Evolutionary conservation across 2,888 invertebrate species (phyloP), one percentile per base, ranked within the genome.

Genomic region (Caenorhabditis sp.): DNA sequence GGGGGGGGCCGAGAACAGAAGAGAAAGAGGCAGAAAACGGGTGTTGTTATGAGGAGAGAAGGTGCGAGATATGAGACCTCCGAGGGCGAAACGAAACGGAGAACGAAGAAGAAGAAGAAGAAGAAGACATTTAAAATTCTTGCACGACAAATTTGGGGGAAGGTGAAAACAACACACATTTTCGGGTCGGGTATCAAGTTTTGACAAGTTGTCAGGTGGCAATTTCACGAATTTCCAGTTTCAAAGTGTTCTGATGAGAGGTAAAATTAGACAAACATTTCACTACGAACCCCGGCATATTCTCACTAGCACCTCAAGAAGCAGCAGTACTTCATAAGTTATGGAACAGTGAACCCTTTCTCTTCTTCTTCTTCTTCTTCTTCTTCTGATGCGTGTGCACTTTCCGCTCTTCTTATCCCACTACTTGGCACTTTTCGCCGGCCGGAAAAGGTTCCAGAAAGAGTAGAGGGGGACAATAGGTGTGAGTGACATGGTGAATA

Each of bases 401-500:
- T 22, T 24, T 24, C 30, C 50, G 2, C 22, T 20, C 24, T 17
- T 27, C 27, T 7, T 24, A 11, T 11, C n/a, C n/a, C n/a, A n/a
- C n/a, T n/a, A n/a, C n/a, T n/a, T n/a, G n/a, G n/a, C n/a, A n/a
- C n/a, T n/a, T n/a, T n/a, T n/a, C n/a, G n/a, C n/a, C n/a, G n/a
- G n/a, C n/a, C n/a, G n/a, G n/a, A n/a, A 26, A 41, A 39, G 66
- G 32, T 58, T 55, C 65, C 55, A 65, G n/a, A 27, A 65, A 56
- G 56, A 66, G 58, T 46, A 41, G 20, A 20, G 30, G 15, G 13
- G 6, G 61, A 59, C 70, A 59, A 70, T 61, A 61, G 59, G 70
- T 59, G 70, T 59, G 70, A 59, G 70, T 61, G 61, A 70, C 70
- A 61, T 70, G 70, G 61, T 61, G 70, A 70, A 59, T 70, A 70